A percentile compares a stretch with the other conserved stretches of the same genome.
These are phyloP conservation scores for Tipula helvola DNA, from an alignment of 2,888 invertebrate species.

Conservation along the genomic window DNA sequence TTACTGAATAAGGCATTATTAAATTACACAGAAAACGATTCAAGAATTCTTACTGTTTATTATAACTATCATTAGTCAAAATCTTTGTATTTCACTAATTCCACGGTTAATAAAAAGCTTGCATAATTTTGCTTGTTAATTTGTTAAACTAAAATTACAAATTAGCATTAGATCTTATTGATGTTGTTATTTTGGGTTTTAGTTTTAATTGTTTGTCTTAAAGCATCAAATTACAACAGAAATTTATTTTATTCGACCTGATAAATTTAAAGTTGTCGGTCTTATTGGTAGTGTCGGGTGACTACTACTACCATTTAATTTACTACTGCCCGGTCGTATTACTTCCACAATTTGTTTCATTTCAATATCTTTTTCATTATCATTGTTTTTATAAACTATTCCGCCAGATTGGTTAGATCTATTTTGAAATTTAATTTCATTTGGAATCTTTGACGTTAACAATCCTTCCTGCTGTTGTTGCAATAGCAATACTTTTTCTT, in stretches of 20 bases:
- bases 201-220: background rate
- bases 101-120: background rate
- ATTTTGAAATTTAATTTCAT: background rate
- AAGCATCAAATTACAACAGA: background rate
- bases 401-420: background rate
- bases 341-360: background rate
- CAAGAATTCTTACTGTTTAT: no score
- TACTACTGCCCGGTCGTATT: background rate
- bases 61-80: background rate
- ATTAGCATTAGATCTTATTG: background rate
- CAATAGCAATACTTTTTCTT: background rate
- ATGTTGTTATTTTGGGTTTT: background rate
- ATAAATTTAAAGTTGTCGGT: constrained; percentile 11
- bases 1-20: no score
- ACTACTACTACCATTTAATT: background rate
- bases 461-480: background rate
- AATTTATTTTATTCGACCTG: constrained; percentile 6
- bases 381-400: background rate
- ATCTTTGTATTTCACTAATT: background rate
- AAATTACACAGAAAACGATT: no score
- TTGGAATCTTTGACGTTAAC: background rate
- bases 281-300: background rate
- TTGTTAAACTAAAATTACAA: background rate
- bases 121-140: background rate
- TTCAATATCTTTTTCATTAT: constrained; percentile 6